Evolutionary conservation across 2,113 vertebrate species (phyloP).

Genomic region (Cervus canadensis): DNA sequence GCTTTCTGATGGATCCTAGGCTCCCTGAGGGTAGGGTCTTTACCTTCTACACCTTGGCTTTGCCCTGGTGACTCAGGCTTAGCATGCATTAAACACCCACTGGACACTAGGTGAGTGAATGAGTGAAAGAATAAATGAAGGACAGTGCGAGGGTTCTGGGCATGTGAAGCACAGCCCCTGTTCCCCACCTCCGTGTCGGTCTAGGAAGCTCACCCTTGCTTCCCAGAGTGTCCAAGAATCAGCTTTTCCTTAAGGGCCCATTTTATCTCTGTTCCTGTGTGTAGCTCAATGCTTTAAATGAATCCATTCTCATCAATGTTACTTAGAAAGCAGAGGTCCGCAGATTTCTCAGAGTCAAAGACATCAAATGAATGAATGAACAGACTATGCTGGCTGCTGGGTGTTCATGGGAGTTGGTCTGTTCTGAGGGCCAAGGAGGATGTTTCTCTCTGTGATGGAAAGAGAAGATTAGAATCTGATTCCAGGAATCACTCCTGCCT

Average conservation of each 20-base stretch:
- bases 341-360: neutral
- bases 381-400: neutral
- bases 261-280: neutral
- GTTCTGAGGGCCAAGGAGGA: neutral
- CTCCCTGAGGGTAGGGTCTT: neutral
- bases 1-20: neutral
- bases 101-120: neutral
- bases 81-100: neutral
- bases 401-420: accelerated
- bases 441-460: neutral
- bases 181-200: accelerated
- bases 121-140: neutral
- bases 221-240: neutral
- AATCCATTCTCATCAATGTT: neutral
- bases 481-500: neutral
- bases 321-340: neutral
- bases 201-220: neutral
- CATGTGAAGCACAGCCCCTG: neutral
- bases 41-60: neutral
- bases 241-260: too few species aligned
- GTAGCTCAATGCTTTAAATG: accelerated
- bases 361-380: neutral
- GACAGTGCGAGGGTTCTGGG: neutral
- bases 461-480: neutral
- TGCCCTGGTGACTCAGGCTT: neutral